Conservation (phyloP, 2,797 vertebrate genomes). For the Heterohyrax brucei region DNA sequence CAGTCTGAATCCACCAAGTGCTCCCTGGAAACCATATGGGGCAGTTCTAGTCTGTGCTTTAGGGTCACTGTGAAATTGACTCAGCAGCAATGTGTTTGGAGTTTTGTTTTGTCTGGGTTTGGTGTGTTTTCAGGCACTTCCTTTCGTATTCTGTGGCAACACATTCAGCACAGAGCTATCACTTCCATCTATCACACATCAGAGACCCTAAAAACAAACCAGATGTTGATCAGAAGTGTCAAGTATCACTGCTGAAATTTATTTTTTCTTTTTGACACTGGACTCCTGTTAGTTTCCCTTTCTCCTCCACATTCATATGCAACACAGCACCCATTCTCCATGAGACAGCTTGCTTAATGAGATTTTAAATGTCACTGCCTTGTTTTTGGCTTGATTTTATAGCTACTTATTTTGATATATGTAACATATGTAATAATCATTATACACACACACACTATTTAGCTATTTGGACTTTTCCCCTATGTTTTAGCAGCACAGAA, state of each 20-base stretch:
- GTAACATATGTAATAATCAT: constrained; percentile 11
- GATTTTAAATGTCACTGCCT: neutral
- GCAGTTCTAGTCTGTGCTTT: too few species aligned
- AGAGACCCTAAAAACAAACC: constrained; percentile 66
- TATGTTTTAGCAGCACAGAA: constrained; percentile 29
- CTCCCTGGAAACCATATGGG: too few species aligned
- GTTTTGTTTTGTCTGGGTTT: too few species aligned
- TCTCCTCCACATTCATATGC: neutral
- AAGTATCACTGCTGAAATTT: neutral
- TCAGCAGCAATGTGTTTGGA: too few species aligned
- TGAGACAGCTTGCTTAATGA: neutral
- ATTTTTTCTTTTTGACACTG: neutral
- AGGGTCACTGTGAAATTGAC: too few species aligned
- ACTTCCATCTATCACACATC: neutral
- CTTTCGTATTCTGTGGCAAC: constrained; percentile 34
- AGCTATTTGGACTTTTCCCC: neutral
- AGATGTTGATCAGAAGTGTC: constrained; percentile 45
- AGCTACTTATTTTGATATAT: constrained; percentile 34
- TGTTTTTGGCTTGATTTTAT: constrained; percentile 29
- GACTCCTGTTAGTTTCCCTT: constrained; percentile 2
- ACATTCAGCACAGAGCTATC: neutral
- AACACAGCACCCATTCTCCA: constrained; percentile 22
- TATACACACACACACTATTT: neutral
- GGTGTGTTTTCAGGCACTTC: constrained; percentile 20
- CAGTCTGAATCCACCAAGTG: too few species aligned